Percentiles rank a stretch among this genome's conserved stretches.
phyloP scores from a whole-genome alignment of 2,888 invertebrate species.

The Neoaliturus tenellus region DNA sequence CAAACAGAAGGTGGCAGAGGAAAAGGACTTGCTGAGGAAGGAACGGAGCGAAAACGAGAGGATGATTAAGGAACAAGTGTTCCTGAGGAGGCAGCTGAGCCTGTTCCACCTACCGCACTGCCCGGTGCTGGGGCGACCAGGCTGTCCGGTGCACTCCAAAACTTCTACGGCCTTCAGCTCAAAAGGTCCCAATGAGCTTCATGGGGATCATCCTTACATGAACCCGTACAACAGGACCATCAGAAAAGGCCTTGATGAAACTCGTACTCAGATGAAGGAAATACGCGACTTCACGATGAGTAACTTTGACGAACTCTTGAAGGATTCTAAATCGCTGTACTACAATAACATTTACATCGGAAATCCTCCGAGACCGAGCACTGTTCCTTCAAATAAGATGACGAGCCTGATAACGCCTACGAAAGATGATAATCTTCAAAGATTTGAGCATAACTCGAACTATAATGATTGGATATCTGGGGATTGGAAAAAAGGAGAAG shows the following conservation, averaged over 20 bases:
- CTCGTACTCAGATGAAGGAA: neutral
- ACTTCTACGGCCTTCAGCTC: neutral
- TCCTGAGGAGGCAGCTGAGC: neutral
- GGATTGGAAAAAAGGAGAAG: neutral
- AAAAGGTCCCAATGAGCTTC: neutral
- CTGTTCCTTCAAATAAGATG: neutral
- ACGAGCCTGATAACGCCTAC: neutral
- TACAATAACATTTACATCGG: neutral
- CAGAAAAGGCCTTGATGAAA: neutral
- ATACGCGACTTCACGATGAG: neutral
- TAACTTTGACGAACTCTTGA: neutral
- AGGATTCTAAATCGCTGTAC: neutral
- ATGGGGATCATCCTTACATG: neutral
- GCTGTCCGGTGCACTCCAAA: neutral
- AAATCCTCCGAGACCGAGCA: neutral
- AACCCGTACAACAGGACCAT: neutral
- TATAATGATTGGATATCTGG: neutral
- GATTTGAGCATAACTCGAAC: neutral
- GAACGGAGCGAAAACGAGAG: conserved; percentile 20
- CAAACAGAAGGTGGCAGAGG: conserved; percentile 13
- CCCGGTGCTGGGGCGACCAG: neutral
- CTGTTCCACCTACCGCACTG: neutral
- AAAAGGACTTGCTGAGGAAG: neutral
- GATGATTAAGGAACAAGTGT: neutral
- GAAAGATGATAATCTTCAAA: neutral